phyloP scores from a whole-genome alignment of 92 coral and sea anemone species.

The Parazoanthus darwini region DNA sequence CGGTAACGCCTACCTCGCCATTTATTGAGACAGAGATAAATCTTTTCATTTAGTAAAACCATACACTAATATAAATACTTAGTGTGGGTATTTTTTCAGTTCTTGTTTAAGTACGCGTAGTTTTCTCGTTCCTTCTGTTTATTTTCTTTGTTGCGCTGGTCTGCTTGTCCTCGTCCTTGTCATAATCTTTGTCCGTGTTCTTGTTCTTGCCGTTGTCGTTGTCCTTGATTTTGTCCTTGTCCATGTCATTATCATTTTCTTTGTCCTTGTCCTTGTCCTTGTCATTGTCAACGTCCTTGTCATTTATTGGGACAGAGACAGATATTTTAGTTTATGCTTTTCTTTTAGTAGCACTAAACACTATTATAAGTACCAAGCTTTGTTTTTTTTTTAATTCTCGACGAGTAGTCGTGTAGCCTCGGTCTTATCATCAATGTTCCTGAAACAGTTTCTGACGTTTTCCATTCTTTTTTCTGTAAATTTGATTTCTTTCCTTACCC shows the following conservation, averaged over 20 bases:
- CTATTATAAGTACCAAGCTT: neutral
- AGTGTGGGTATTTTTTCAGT: neutral
- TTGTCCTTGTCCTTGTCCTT: neutral
- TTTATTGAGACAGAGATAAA: neutral
- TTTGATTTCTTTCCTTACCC: no score
- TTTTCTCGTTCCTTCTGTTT: neutral
- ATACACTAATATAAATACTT: neutral
- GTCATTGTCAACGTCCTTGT: neutral
- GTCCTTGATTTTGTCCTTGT: neutral
- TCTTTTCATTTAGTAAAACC: neutral
- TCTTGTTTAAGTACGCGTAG: neutral
- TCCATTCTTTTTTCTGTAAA: no score
- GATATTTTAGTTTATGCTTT: neutral
- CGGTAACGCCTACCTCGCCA: neutral
- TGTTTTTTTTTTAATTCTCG: neutral
- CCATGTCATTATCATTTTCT: neutral
- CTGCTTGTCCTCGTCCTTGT: no score
- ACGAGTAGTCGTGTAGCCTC: neutral
- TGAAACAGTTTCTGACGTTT: no score
- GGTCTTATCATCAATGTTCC: no score
- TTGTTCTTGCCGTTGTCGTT: no score
- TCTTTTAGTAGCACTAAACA: neutral
- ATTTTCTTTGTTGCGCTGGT: neutral
- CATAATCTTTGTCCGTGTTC: no score
- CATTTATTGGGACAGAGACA: neutral